Evolutionary conservation across 2,888 invertebrate genomes (phyloP).

Genomic region (Brachyptera risi): DNA sequence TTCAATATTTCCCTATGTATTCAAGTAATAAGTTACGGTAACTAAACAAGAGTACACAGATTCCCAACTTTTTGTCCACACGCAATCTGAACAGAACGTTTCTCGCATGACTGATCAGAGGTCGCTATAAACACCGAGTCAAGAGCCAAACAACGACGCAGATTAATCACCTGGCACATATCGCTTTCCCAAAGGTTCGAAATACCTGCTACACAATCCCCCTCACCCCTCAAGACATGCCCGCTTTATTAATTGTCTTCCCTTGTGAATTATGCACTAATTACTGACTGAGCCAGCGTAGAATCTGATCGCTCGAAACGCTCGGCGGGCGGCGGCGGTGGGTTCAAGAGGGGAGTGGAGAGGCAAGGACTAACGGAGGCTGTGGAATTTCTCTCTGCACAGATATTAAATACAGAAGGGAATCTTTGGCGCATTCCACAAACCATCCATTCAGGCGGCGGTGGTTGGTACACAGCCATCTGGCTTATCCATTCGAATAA

Average conservation of each 20-base stretch:
- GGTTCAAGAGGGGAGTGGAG: not conserved
- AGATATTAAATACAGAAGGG: slow-evolving; percentile 22
- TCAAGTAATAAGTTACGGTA: not conserved
- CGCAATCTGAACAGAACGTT: not conserved
- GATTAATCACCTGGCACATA: slow-evolving; percentile 12
- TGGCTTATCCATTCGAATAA: too few relatives aligned
- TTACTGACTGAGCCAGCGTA: slow-evolving; percentile 25
- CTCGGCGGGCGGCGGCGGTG: slow-evolving; percentile 1
- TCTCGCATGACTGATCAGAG: too few relatives aligned
- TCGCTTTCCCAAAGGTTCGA: slow-evolving; percentile 10
- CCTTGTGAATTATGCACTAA: slow-evolving; percentile 32
- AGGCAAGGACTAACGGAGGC: not conserved
- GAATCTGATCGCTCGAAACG: slow-evolving; percentile 20
- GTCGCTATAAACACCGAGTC: not conserved
- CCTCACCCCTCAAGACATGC: slow-evolving; percentile 14
- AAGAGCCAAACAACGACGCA: not conserved
- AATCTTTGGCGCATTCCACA: slow-evolving; percentile 21
- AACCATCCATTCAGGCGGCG: too few relatives aligned
- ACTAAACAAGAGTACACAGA: not conserved
- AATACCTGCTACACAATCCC: slow-evolving; percentile 13
- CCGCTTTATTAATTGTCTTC: slow-evolving; percentile 32
- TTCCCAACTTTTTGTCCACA: not conserved
- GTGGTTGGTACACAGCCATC: too few relatives aligned
- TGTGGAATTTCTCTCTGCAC: slow-evolving; percentile 21
- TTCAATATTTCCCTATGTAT: not conserved